phyloP scores from a whole-genome alignment of 2,888 invertebrate species.

The Azorinus chamasolen region DNA sequence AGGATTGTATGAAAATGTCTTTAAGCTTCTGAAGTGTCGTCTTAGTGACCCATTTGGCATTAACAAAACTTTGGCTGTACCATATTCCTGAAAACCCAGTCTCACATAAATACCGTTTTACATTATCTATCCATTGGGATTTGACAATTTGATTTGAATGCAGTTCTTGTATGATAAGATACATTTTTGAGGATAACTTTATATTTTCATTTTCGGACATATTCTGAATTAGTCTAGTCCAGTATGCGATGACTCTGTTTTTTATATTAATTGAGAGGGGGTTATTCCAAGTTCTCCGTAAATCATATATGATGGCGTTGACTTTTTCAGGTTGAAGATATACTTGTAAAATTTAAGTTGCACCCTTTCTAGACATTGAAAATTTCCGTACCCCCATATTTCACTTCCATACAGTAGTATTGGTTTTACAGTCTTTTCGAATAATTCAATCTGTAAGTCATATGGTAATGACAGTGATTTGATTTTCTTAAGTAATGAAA shows the following conservation, averaged over 20 bases:
- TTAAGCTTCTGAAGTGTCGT: not conserved
- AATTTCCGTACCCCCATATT: conserved; percentile 13
- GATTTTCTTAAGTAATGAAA: conserved; percentile 19
- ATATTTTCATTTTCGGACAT: not conserved
- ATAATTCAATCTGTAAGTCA: conserved; percentile 16
- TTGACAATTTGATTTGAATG: conserved; percentile 1
- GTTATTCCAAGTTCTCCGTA: too few species aligned
- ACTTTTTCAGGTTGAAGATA: conserved; percentile 16
- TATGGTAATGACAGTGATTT: conserved; percentile 11
- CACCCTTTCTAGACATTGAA: conserved; percentile 20
- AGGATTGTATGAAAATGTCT: conserved; percentile 9
- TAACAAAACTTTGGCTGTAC: conserved; percentile 1
- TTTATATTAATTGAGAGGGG: too few species aligned
- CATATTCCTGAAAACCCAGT: conserved; percentile 1
- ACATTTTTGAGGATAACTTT: conserved; percentile 6
- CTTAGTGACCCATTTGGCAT: not conserved
- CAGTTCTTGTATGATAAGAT: not conserved
- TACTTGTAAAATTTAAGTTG: conserved; percentile 22
- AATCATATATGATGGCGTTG: conserved; percentile 20
- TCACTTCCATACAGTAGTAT: conserved; percentile 19
- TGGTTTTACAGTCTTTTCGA: conserved; percentile 21
- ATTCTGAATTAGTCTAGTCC: conserved; percentile 7
- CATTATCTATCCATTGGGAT: not conserved
- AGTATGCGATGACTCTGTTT: conserved; percentile 1
- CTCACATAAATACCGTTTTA: not conserved